Evolutionary conservation across 2,113 vertebrate genomes (phyloP), one percentile per base, ranked within the genome.

Genomic region (Seriola dumerili): DNA sequence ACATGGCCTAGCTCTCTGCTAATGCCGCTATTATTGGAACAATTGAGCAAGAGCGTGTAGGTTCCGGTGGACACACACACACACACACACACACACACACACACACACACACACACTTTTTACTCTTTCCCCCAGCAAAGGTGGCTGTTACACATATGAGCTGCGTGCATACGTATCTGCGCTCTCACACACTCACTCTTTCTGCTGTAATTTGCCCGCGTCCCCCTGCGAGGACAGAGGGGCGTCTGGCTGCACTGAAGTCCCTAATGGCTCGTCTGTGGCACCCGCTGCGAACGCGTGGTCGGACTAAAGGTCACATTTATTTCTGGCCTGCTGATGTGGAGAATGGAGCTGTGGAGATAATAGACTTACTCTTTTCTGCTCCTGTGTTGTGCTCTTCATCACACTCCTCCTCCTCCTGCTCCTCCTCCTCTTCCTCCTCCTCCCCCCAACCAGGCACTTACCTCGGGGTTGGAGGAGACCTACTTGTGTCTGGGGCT

Each of bases 261-360:
- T 87, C 88, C 83, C 81, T 87, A 90, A 92, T 91, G 87, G 87
- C 67, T 88, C 13, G 72, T 77, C 73, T 76, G 54, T 74, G 83
- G 83, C 81, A 40, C 88, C 83, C 44, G 72, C 90, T 88, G 91
- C 50, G 85, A 87, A 88, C 78, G 85, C 46, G 74, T 87, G 86
- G 85, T 91, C 63, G 44, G 72, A 77, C 71, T 83, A 91, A 92
- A 94, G 92, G 92, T 93, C 90, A 91, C 63, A 4, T 89, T 91
- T 92, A 92, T 93, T 91, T 83, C 88, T 86, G 84, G 85, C 78
- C 70, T 77, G 78, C 83, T 90, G 86, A 85, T 85, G 84, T 79
- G 77, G 76, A 83, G 85, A 89, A 69, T 13, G 65, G 70, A 81
- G 72, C n/a, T 10, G 40, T 38, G 40, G 12, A 81, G 79, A 92